Evolutionary conservation across 2,888 invertebrate species (phyloP).

Genomic region (Anoncus sp.): DNA sequence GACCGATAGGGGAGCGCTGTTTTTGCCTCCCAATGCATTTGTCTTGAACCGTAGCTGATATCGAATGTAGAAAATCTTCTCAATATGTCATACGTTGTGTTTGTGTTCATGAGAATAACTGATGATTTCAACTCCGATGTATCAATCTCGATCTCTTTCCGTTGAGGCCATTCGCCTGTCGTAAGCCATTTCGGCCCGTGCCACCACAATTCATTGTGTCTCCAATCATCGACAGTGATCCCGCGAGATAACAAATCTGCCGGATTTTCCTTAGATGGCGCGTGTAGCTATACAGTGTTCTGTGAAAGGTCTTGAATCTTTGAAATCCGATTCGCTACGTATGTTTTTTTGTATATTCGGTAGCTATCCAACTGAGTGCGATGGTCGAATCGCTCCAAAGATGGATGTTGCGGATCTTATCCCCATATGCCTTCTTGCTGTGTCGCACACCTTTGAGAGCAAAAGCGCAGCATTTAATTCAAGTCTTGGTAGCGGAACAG

Average conservation of each 20-base stretch:
- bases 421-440: constrained; percentile 19
- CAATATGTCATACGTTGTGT: constrained; percentile 7
- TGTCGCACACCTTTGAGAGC: constrained; percentile 22
- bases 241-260: constrained; percentile 55
- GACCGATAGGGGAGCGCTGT: constrained; percentile 10
- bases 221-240: constrained; percentile 14
- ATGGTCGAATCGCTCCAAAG: constrained; percentile 66
- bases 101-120: constrained; percentile 18
- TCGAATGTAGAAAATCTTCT: not conserved
- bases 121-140: constrained; percentile 6
- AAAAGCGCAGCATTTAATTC: constrained; percentile 58
- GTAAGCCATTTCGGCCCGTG: constrained; percentile 57
- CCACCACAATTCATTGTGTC: constrained; percentile 35
- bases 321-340: constrained; percentile 57
- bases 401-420: constrained; percentile 33
- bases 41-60: constrained; percentile 47
- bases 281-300: constrained; percentile 37
- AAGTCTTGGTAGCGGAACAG: constrained; percentile 44
- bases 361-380: constrained; percentile 59
- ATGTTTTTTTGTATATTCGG: constrained; percentile 47
- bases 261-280: constrained; percentile 45
- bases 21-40: not conserved
- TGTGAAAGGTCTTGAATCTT: constrained; percentile 55
- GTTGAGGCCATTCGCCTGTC: constrained; percentile 18
- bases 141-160: not conserved